Evolutionary conservation across 2,888 invertebrate species (phyloP), one percentile per base, ranked within the genome.

Genomic region (Drosophila borborema): DNA sequence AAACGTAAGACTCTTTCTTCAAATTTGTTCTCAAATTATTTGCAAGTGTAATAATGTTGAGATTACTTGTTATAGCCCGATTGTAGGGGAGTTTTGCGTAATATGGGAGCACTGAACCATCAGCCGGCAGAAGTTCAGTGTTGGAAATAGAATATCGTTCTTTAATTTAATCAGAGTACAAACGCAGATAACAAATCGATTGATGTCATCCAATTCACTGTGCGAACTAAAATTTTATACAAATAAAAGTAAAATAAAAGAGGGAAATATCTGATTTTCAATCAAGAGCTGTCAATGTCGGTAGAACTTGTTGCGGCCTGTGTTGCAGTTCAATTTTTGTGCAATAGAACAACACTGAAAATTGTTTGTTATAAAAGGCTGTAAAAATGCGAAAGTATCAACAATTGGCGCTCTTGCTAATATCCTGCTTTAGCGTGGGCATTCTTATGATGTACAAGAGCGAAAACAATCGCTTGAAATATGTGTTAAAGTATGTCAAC

Each of bases 401-500:
- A 87, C 97, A 97, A 92, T 94, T 97, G 54, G 93, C 96, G 60
- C 94, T 98, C 60, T 93, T 97, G 61, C 93, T 97, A 18, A 94
- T 96, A 60, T 96, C 97, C 62, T 93, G 95, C 76, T 91, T 96
- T 41, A 97, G 97, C 92, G 94, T 97, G 41, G 94, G 95, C 18
- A 95, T 96, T 16, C 94, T 98, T 74, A 93, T 98, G 28, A 95
- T 97, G 89, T 98, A 98, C 91, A 95, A 97, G 73, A 97, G 97
- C 86, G 97, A 98, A 92, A 98, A 98, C 90, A 96, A 97, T 91
- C 95, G 96, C 51, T 93, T 98, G 0, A 95, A 97, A 77, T 97
- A 97, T 93, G 97, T 98, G 0, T 92, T 98, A 16, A 96, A 97
- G 93, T 97, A 97, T 10, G 95, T 98, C 7, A 97, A 97, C 92